These are phyloP conservation scores for human DNA, from an alignment of 2,113 vertebrate genomes.

Conservation along the genomic window DNA sequence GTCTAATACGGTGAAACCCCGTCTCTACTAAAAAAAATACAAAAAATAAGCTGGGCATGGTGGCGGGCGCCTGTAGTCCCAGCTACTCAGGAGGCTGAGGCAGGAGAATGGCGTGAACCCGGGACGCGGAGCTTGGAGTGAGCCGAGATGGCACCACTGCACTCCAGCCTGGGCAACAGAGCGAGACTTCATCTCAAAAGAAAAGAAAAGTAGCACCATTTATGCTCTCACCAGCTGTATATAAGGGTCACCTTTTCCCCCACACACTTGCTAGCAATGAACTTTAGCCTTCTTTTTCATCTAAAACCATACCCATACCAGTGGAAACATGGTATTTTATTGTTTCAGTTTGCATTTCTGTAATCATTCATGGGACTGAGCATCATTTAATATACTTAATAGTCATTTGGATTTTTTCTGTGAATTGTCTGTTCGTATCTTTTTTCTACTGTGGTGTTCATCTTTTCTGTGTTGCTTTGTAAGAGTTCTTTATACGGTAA, in stretches of 20 bases:
- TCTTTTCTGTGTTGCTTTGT: constrained; percentile 18
- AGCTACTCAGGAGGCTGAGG: too few species aligned
- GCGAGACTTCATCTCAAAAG: too few species aligned
- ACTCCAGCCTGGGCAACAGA: too few species aligned
- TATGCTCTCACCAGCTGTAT: background rate
- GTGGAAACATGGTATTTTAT: background rate
- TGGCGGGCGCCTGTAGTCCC: too few species aligned
- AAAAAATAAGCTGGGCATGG: too few species aligned
- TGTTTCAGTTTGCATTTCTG: constrained; percentile 11
- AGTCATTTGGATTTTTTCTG: constrained; percentile 22
- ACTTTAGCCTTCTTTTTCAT: background rate
- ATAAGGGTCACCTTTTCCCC: background rate
- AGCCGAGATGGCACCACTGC: too few species aligned
- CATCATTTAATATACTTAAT: background rate
- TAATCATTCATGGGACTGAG: background rate
- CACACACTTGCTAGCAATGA: background rate
- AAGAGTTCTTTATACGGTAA: background rate
- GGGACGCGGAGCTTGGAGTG: too few species aligned
- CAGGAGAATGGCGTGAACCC: too few species aligned
- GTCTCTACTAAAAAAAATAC: too few species aligned
- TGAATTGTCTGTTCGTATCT: background rate
- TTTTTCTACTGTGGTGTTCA: background rate
- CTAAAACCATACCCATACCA: background rate
- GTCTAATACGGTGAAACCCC: too few species aligned
- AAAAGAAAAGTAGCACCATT: background rate